Conservation (phyloP, 2,797 vertebrate species). For the Hemitrygon akajei region DNA sequence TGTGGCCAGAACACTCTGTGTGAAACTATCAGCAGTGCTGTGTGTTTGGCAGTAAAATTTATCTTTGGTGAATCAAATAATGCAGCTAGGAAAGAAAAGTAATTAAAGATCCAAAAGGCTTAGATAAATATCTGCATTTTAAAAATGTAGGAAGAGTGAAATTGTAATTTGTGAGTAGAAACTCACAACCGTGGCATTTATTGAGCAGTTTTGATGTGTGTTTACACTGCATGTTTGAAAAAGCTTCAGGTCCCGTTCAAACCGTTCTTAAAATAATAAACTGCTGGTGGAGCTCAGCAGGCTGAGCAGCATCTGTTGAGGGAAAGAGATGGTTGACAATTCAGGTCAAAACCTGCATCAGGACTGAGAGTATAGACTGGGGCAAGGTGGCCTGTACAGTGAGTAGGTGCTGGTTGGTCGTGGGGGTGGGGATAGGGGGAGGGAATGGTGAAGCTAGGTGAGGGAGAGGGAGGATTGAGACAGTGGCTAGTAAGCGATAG, state of each 20-base stretch:
- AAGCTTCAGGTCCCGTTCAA: not conserved
- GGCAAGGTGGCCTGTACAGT: too few species aligned
- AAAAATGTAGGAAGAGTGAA: not conserved
- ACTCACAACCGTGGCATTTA: not conserved
- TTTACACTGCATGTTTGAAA: not conserved
- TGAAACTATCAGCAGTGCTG: conserved; percentile 72
- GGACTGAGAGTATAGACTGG: too few species aligned
- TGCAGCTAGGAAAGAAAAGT: not conserved
- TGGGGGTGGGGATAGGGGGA: too few species aligned
- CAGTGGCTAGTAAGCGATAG: too few species aligned
- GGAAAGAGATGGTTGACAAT: too few species aligned
- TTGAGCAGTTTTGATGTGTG: not conserved
- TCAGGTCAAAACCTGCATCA: too few species aligned
- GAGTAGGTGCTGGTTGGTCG: too few species aligned
- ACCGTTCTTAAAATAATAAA: not conserved
- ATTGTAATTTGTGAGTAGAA: not conserved
- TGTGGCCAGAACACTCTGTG: conserved; percentile 75
- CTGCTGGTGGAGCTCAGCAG: too few species aligned
- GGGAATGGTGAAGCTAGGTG: too few species aligned
- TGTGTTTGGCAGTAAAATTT: conserved; percentile 61
- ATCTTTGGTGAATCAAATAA: not conserved
- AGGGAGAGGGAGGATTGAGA: too few species aligned
- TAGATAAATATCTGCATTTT: not conserved
- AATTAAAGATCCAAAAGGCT: conserved; percentile 15
- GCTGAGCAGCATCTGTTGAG: too few species aligned